A percentile compares a stretch with the other conserved stretches of the same genome.
These are phyloP conservation scores for Phymatocera aterrima DNA, from an alignment of 2,888 invertebrate genomes.

Conservation along the genomic window DNA sequence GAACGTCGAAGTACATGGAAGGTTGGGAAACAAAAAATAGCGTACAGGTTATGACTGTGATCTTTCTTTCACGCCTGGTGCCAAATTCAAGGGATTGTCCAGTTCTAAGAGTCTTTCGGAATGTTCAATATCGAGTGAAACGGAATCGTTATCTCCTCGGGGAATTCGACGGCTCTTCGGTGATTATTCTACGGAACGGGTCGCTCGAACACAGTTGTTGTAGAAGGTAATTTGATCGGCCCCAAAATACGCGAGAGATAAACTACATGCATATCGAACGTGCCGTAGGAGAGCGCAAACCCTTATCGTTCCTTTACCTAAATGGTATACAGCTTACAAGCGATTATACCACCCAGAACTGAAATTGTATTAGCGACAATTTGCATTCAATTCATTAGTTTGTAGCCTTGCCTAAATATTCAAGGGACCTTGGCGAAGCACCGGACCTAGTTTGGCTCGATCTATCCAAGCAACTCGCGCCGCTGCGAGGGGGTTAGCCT, in stretches of 20 bases:
- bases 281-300: too few species aligned
- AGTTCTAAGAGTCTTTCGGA: too few species aligned
- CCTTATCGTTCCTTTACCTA: neutral
- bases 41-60: too few species aligned
- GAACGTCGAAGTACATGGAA: too few species aligned
- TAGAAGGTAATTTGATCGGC: neutral
- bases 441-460: constrained; percentile 11
- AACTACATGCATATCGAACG: too few species aligned
- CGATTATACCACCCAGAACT: constrained; percentile 26
- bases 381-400: constrained; percentile 39
- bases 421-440: constrained; percentile 31
- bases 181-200: neutral
- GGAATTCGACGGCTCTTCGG: too few species aligned
- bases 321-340: constrained; percentile 33
- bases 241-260: constrained; percentile 8
- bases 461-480: neutral
- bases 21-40: too few species aligned
- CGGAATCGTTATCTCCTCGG: too few species aligned
- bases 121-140: too few species aligned
- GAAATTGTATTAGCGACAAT: constrained; percentile 38
- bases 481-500: constrained; percentile 23
- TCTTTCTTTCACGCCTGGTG: too few species aligned
- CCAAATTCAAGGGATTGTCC: too few species aligned
- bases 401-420: constrained; percentile 35
- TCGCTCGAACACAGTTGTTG: neutral